Percentiles rank a stretch among this genome's conserved stretches.
Evolutionary conservation across 2,888 invertebrate species (phyloP).

Genomic region (Rhaphigaster nebulosa): DNA sequence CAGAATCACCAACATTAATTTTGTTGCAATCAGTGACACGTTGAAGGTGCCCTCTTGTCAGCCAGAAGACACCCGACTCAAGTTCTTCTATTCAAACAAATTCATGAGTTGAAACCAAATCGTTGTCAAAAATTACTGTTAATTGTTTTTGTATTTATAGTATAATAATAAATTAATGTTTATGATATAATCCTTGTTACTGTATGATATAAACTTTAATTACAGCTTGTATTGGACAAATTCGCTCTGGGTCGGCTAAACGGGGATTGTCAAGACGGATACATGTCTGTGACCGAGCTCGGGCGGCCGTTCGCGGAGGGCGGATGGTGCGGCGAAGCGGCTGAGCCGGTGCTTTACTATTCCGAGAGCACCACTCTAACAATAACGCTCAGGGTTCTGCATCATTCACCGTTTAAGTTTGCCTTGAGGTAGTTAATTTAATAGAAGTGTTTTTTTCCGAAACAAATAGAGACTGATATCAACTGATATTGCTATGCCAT

Average conservation of each 20-base stretch:
- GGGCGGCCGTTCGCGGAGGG: constrained; percentile 90
- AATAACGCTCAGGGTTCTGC: constrained; percentile 77
- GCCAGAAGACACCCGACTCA: no score
- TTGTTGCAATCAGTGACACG: no score
- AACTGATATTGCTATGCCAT: not conserved
- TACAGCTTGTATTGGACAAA: constrained; percentile 85
- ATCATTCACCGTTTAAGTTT: constrained; percentile 83
- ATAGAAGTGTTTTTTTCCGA: not conserved
- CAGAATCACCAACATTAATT: no score
- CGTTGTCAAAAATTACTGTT: no score
- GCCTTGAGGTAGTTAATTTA: constrained; percentile 72
- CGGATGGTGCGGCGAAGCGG: constrained; percentile 89
- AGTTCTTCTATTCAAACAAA: no score
- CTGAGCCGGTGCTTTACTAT: constrained; percentile 90
- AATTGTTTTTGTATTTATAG: no score
- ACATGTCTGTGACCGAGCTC: constrained; percentile 88
- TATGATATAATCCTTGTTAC: no score
- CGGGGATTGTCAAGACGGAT: constrained; percentile 86
- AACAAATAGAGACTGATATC: not conserved
- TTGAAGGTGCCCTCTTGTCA: no score
- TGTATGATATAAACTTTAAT: not conserved
- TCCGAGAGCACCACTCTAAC: constrained; percentile 90
- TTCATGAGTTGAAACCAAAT: no score
- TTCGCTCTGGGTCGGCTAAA: constrained; percentile 89
- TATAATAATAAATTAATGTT: no score